These are phyloP conservation scores for Leptatherina wallacei DNA, from an alignment of 2,797 vertebrate species.

Conservation along the genomic window DNA sequence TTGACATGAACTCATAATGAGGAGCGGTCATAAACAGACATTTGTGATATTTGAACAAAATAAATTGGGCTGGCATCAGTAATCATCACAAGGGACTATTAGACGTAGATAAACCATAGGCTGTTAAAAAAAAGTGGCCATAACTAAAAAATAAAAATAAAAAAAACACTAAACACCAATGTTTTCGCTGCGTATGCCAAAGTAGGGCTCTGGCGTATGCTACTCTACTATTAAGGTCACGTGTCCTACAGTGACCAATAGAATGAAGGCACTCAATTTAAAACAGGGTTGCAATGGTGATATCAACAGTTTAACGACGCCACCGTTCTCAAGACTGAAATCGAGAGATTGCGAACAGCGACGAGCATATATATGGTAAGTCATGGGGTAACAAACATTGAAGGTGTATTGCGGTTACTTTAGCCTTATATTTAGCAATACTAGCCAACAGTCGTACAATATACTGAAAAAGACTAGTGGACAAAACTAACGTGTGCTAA, in stretches of 20 bases:
- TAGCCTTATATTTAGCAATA: neutral
- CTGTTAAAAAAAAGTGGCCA: neutral
- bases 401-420: neutral
- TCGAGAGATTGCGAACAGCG: neutral
- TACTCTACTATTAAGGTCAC: neutral
- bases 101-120: neutral
- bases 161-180: neutral
- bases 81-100: neutral
- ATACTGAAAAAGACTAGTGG: neutral
- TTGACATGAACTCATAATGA: neutral
- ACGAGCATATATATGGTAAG: neutral
- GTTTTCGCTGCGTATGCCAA: too few species aligned
- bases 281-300: conserved; percentile 49
- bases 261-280: conserved; percentile 53
- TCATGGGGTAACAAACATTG: conserved; percentile 24
- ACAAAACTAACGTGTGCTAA: neutral
- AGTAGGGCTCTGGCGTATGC: too few species aligned
- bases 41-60: neutral
- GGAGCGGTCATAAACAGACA: neutral
- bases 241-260: conserved; percentile 60
- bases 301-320: neutral
- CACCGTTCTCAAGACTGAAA: rapidly evolving
- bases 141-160: neutral
- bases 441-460: rapidly evolving
- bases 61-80: neutral